These are phyloP conservation scores for Endotricha flammealis DNA, from an alignment of 2,888 invertebrate species.

Conservation along the genomic window DNA sequence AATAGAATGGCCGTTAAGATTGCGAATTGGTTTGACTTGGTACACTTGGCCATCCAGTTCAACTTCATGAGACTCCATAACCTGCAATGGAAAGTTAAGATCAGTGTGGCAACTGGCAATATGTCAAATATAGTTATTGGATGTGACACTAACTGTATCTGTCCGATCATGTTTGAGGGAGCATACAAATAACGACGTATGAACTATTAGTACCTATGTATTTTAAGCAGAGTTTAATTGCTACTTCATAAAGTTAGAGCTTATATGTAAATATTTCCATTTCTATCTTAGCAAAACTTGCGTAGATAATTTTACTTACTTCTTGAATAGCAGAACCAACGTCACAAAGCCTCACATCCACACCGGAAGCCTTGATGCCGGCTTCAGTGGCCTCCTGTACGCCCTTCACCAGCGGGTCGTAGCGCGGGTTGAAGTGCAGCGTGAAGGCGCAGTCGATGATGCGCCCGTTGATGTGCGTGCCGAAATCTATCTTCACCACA, in stretches of 20 bases:
- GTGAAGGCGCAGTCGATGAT: conserved; percentile 99
- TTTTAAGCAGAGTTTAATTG: too few relatives aligned
- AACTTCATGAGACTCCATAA: conserved; percentile 99
- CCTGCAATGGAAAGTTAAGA: conserved; percentile 62
- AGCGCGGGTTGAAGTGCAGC: conserved; percentile 96
- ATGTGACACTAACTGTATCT: too few relatives aligned
- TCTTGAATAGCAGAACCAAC: conserved; percentile 98
- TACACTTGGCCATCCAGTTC: conserved; percentile 97
- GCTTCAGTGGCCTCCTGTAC: conserved; percentile 99
- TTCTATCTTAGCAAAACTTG: too few relatives aligned
- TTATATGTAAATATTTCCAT: too few relatives aligned
- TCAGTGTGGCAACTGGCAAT: too few relatives aligned
- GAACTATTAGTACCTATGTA: too few relatives aligned
- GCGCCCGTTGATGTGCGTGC: conserved; percentile 97
- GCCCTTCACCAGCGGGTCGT: conserved; percentile 94
- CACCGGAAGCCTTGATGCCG: conserved; percentile 96
- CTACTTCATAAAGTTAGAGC: too few relatives aligned
- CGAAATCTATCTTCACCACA: conserved; percentile 99
- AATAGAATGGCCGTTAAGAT: conserved; percentile 99
- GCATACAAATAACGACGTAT: too few relatives aligned
- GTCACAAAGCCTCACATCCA: conserved; percentile 98
- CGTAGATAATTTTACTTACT: too few relatives aligned
- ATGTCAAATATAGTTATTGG: too few relatives aligned
- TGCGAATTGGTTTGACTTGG: conserved; percentile 97
- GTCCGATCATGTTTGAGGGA: too few relatives aligned